Percentiles rank a stretch among this genome's conserved stretches.
Conservation (phyloP, 2,888 invertebrate genomes). For the Hypercompe scribonia region DNA sequence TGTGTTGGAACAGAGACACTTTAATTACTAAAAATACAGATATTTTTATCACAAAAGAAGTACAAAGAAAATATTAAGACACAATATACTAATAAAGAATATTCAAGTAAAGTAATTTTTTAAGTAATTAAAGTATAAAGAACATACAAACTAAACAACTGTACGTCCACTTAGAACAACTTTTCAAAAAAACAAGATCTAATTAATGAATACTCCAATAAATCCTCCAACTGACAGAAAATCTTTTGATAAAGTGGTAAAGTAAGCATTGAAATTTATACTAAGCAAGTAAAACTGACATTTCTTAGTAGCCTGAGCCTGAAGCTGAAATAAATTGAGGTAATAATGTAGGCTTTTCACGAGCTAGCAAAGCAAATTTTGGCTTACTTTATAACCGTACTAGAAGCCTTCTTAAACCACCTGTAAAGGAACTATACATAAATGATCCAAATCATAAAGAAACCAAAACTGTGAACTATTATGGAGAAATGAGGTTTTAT, state of each 20-base stretch:
- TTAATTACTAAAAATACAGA: too few relatives aligned
- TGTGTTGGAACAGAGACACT: too few relatives aligned
- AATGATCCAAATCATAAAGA: neutral
- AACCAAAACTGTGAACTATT: too few relatives aligned
- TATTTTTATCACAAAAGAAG: too few relatives aligned
- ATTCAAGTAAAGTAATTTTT: too few relatives aligned
- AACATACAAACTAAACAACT: too few relatives aligned
- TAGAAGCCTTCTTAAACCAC: neutral
- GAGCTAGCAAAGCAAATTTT: neutral
- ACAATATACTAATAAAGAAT: too few relatives aligned
- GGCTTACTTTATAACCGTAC: neutral
- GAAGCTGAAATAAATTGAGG: neutral
- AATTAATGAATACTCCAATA: neutral
- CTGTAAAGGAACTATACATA: neutral
- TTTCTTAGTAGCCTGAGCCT: neutral
- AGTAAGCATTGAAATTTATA: neutral
- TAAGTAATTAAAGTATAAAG: too few relatives aligned
- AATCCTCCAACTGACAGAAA: neutral
- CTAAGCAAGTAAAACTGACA: neutral
- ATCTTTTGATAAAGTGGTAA: neutral
- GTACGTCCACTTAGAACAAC: too few relatives aligned
- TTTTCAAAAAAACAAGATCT: too few relatives aligned
- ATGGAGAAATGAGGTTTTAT: too few relatives aligned
- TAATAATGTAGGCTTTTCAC: neutral
- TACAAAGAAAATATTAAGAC: too few relatives aligned